Conservation (phyloP, 2,113 vertebrate genomes). For the Helogale parvula region DNA sequence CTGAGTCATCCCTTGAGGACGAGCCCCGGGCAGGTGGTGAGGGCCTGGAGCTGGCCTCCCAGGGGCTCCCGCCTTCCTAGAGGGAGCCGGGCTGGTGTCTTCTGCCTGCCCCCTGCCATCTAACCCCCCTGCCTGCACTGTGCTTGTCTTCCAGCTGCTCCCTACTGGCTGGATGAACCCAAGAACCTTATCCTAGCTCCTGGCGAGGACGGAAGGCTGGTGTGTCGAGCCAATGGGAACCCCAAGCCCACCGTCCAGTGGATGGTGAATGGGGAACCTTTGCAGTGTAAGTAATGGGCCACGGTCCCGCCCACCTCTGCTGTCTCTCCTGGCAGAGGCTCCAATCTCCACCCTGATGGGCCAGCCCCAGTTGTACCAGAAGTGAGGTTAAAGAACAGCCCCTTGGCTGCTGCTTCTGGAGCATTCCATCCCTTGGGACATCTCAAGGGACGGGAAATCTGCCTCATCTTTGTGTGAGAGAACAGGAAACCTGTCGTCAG, state of each 20-base stretch:
- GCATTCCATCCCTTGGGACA: neutral
- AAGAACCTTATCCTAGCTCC: constrained; percentile 95
- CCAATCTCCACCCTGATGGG: neutral
- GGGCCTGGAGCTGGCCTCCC: neutral
- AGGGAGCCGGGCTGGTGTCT: neutral
- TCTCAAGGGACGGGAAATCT: neutral
- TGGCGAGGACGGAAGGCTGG: constrained; percentile 92
- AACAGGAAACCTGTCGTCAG: neutral
- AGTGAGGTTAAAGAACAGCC: neutral
- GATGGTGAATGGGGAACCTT: constrained; percentile 93
- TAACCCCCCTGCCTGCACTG: neutral
- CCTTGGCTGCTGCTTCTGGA: neutral
- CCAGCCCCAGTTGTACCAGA: too few species aligned
- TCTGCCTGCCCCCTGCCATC: neutral
- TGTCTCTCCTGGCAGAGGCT: neutral
- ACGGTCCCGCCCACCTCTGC: neutral
- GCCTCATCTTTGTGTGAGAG: neutral
- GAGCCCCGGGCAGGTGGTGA: neutral
- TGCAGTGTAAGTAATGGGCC: constrained; percentile 87
- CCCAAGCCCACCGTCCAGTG: constrained; percentile 96
- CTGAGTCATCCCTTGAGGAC: accelerated
- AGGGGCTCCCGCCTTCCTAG: neutral
- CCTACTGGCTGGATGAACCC: constrained; percentile 96
- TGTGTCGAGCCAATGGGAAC: constrained; percentile 96
- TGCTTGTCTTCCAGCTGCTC: constrained; percentile 89